These are phyloP conservation scores for Glandiceps talaboti DNA, from an alignment of 53 echinoderm and acorn worm genomes.

Conservation along the genomic window DNA sequence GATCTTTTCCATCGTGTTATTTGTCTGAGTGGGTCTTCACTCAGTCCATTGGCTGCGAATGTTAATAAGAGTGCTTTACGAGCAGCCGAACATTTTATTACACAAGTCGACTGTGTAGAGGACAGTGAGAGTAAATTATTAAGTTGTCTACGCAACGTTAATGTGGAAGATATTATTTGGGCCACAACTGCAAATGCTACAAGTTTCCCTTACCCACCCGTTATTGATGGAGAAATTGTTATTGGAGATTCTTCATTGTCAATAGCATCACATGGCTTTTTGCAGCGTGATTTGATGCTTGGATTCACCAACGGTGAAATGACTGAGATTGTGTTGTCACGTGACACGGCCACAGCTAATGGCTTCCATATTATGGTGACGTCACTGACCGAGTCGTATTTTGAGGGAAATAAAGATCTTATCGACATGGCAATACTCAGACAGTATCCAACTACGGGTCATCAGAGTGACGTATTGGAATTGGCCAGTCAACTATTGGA, in stretches of 20 bases:
- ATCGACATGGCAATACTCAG: neutral
- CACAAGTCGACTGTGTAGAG: neutral
- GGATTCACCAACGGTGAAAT: neutral
- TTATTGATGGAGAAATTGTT: neutral
- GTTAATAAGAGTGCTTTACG: neutral
- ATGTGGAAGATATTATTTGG: neutral
- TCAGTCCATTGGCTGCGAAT: neutral
- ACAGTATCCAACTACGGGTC: neutral
- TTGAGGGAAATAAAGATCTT: neutral
- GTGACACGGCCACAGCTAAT: neutral
- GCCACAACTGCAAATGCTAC: neutral
- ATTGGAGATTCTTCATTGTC: neutral
- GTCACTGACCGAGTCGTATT: neutral
- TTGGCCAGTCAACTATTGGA: neutral
- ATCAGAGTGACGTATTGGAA: neutral
- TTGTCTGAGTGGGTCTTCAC: neutral
- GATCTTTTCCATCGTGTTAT: neutral
- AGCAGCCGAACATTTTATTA: neutral
- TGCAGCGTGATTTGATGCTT: neutral
- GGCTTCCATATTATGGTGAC: neutral
- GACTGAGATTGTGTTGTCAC: neutral
- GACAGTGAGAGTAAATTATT: neutral
- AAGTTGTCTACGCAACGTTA: neutral
- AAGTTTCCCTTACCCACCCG: neutral
- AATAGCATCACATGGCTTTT: neutral